phyloP scores from a whole-genome alignment of 1,140 invertebrate species.

The Leptopilina boulardi region DNA sequence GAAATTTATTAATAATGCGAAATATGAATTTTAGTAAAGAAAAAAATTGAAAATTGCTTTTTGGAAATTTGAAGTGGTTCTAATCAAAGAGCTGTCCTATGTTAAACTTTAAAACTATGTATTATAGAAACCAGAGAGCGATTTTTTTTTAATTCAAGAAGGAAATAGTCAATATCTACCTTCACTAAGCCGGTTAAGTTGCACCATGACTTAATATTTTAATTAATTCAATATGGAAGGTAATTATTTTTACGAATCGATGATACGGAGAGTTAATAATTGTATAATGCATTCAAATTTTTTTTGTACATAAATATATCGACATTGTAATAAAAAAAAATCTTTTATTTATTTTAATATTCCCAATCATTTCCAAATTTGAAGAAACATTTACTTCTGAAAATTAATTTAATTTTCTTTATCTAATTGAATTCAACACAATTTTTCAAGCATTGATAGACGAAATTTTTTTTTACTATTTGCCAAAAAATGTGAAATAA shows the following conservation, averaged over 20 bases:
- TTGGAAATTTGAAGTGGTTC: conserved; percentile 30
- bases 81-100: conserved; percentile 59
- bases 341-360: conserved; percentile 55
- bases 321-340: conserved; percentile 65
- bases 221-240: conserved; percentile 64
- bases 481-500: no score
- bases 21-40: neutral
- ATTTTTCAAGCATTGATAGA: no score
- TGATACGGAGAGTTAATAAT: conserved; percentile 57
- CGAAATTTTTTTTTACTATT: no score
- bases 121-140: conserved; percentile 61
- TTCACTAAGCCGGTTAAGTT: conserved; percentile 67
- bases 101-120: conserved; percentile 60
- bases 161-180: conserved; percentile 72
- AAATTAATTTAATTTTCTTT: no score
- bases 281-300: conserved; percentile 61
- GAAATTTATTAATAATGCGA: neutral
- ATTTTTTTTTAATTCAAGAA: conserved; percentile 60
- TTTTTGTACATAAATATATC: conserved; percentile 73
- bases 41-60: conserved; percentile 18
- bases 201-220: conserved; percentile 66
- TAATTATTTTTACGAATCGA: conserved; percentile 70
- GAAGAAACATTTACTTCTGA: no score
- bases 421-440: no score
- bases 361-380: neutral